Evolutionary conservation across 2,113 vertebrate species (phyloP), one percentile per base, ranked within the genome.

Genomic region (Rhipidura dahli): DNA sequence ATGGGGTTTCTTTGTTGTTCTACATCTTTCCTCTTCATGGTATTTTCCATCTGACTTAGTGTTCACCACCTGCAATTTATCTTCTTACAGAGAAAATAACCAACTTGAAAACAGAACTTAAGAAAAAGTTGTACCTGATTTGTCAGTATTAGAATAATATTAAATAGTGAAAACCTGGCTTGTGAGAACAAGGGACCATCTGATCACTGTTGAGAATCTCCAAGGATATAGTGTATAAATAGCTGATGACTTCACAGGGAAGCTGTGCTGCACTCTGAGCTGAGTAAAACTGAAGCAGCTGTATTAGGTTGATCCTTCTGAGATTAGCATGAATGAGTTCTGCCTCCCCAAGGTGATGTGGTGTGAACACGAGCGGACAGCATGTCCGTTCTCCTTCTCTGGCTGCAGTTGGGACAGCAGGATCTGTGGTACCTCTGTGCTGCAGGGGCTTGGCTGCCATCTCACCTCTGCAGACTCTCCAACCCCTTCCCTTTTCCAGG

Each of bases 171-270:
- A 94, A 95, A 95, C 72, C 83, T 89, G 39, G 90, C 88, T 93
- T 83, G 76, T 88, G 90, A 88, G 85, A 95, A 71, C 92, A 84
- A 83, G 95, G 65, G 86, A 93, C 96, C 92, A 76, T 92, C 94
- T 96, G 96, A 96, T 96, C 21, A 44, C 96, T 84, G 90, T 79
- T 92, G 90, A 96, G 92, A 94, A 94, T 97, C 96, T 96, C 96
- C 96, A 97, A 96, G 95, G 96, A 95, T 96, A 93, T 96, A 68
- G 90, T 87, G 61, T 96, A 94, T 96, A 97, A 97, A 95, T 97
- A 96, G 96, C 96, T 87, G 96, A 95, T 96, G 96, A 97, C 96
- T 97, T 97, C 96, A 96, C 92, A 89, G 89, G 61, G 95, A 93
- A 96, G 93, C 94, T 96, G 93, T 11, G 26, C 88, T 93, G 90